A percentile compares a stretch with the other conserved stretches of the same genome.
Evolutionary conservation across 2,888 invertebrate genomes (phyloP).

Genomic region (Xestoiulus laeticollis): DNA sequence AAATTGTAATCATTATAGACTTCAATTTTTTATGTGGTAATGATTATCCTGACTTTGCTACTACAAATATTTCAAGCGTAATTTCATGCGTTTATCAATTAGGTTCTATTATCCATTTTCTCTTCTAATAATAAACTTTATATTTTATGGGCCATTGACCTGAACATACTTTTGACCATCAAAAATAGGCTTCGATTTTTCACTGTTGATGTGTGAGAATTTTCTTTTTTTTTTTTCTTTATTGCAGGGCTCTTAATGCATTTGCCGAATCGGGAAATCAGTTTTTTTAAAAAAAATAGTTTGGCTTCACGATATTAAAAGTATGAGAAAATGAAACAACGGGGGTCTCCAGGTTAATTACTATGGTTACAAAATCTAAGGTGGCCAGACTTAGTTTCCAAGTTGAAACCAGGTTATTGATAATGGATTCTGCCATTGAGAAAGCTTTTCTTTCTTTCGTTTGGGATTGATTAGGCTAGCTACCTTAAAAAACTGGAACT

Average conservation of each 20-base stretch:
- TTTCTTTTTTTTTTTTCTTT: constrained; percentile 11
- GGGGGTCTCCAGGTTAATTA: constrained; percentile 35
- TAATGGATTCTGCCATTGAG: not conserved
- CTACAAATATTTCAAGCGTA: no score
- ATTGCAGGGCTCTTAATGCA: not conserved
- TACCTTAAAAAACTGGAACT: not conserved
- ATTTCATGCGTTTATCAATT: no score
- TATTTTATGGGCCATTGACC: constrained; percentile 36
- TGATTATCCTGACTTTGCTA: no score
- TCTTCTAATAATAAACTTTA: not conserved
- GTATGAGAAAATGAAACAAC: constrained; percentile 28
- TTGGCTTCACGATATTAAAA: constrained; percentile 14
- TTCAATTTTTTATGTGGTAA: not conserved
- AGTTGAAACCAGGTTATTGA: constrained; percentile 5
- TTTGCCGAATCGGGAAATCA: not conserved
- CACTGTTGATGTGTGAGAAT: not conserved
- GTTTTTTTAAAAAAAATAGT: not conserved
- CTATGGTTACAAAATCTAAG: not conserved
- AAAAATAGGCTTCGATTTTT: not conserved
- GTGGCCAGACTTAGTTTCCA: constrained; percentile 12
- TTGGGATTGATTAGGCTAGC: constrained; percentile 34
- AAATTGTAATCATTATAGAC: no score
- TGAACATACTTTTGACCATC: not conserved
- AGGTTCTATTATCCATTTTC: not conserved
- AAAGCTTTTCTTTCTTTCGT: not conserved